phyloP scores from a whole-genome alignment of 2,797 vertebrate species.

The Enteromius radiatus region DNA sequence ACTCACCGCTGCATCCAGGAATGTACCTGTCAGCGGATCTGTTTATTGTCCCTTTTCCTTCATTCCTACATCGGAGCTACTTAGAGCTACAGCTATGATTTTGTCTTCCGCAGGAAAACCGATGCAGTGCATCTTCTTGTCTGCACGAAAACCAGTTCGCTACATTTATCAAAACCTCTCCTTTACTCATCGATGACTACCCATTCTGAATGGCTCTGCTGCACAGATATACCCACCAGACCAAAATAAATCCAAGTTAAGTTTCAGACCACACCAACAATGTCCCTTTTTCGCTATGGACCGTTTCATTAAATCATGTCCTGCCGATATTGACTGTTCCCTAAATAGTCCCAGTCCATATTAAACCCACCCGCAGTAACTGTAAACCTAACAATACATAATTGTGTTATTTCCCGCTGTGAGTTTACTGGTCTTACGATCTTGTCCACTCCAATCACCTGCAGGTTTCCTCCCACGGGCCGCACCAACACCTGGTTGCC shows the following conservation, averaged over 20 bases:
- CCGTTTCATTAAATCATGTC: slow-evolving; percentile 10
- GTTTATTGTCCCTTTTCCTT: slow-evolving; percentile 3
- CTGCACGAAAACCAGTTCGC: background rate
- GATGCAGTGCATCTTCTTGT: slow-evolving; percentile 19
- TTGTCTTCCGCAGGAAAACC: background rate
- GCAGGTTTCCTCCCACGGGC: slow-evolving; percentile 15
- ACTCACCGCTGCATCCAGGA: background rate
- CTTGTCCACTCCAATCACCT: slow-evolving; percentile 30
- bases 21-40: slow-evolving; percentile 18
- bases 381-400: slow-evolving; percentile 12
- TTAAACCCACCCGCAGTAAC: background rate
- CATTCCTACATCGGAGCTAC: background rate
- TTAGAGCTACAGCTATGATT: background rate
- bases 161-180: slow-evolving; percentile 15
- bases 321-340: background rate
- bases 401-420: background rate
- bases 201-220: background rate
- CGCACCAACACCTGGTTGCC: slow-evolving; percentile 42
- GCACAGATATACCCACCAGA: background rate
- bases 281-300: background rate
- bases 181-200: background rate
- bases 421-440: slow-evolving; percentile 21
- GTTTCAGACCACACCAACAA: slow-evolving; percentile 1
- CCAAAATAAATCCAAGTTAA: slow-evolving; percentile 5
- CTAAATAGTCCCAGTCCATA: slow-evolving; percentile 1